Evolutionary conservation across 2,888 invertebrate genomes (phyloP).

Genomic region (Notocelia uddmanniana): DNA sequence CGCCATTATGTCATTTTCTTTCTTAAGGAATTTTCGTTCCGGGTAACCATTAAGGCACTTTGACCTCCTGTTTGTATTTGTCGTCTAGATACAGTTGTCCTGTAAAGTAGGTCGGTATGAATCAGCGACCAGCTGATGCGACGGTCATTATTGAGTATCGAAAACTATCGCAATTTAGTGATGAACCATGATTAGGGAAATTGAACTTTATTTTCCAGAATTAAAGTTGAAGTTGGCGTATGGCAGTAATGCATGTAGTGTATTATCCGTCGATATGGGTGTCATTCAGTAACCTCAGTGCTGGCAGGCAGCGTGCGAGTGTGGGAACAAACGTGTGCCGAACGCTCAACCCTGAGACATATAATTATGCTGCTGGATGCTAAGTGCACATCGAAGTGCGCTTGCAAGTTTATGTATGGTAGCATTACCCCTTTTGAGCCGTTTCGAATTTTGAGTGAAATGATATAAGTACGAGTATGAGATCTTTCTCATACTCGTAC

Average conservation of each 20-base stretch:
- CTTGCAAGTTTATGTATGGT: no score
- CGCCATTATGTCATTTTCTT: conserved; percentile 14
- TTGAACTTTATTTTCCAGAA: background rate
- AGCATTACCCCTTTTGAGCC: no score
- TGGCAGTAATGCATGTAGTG: background rate
- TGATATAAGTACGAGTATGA: no score
- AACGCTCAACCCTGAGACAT: background rate
- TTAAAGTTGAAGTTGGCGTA: background rate
- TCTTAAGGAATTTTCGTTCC: background rate
- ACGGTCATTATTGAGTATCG: background rate
- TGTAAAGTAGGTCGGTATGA: conserved; percentile 14
- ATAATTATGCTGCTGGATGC: background rate
- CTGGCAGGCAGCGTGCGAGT: background rate
- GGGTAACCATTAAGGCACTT: background rate
- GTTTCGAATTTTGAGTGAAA: no score
- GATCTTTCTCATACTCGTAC: no score
- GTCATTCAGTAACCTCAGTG: no score
- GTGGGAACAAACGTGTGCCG: conserved; percentile 29
- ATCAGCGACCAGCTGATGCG: conserved; percentile 23
- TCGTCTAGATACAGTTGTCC: background rate
- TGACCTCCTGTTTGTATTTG: background rate
- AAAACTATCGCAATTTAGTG: background rate
- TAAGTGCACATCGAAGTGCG: background rate
- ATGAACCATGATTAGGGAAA: background rate
- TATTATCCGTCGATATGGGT: background rate